Evolutionary conservation across 2,888 invertebrate genomes (phyloP), one percentile per base, ranked within the genome.

Genomic region (Anoplius nigerrimus): DNA sequence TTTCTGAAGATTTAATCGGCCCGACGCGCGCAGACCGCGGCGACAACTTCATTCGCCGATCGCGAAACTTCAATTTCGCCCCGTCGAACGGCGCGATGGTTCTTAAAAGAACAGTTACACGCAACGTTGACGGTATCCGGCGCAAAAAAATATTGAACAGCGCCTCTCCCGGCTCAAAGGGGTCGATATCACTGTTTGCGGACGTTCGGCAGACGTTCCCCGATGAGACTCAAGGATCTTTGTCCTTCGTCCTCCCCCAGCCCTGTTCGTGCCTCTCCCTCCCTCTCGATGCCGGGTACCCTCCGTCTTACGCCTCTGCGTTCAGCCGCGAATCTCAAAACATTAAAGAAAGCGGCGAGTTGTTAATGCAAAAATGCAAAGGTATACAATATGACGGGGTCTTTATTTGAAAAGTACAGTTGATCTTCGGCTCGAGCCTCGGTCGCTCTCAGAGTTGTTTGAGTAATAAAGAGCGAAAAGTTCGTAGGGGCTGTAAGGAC

Each of bases 331-430:
- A 66, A 71, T 67, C 63, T 64, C 55, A 70, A 74, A 68, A 78
- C 73, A 77, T 79, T 78, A 78, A 79, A 80, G 79, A 78, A 79
- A 71, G 72, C 46, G 21, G 22, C 75, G 74, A 74, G 79, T 84
- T 79, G 77, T 83, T 80, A 82, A 82, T 84, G 83, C 71, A 83
- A 84, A 86, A 86, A 86, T 86, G 86, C 85, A 85, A 86, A 86
- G 80, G 81, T 86, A 86, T 86, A 85, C 86, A 85, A 84, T 86
- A 82, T 81, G 84, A 83, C 77, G 75, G 74, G 80, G 74, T 84
- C 84, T 83, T 84, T 84, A 86, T 86, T 84, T 80, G 83, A 86
- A 86, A 87, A 84, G 84, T 83, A 85, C 83, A 82, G 81, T 81
- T 80, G 82, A 83, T 78, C 76, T 79, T 75, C 72, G 75, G 67